Evolutionary conservation across 2,797 vertebrate species (phyloP), one percentile per base, ranked within the genome.

Genomic region (Carcharodon carcharias): DNA sequence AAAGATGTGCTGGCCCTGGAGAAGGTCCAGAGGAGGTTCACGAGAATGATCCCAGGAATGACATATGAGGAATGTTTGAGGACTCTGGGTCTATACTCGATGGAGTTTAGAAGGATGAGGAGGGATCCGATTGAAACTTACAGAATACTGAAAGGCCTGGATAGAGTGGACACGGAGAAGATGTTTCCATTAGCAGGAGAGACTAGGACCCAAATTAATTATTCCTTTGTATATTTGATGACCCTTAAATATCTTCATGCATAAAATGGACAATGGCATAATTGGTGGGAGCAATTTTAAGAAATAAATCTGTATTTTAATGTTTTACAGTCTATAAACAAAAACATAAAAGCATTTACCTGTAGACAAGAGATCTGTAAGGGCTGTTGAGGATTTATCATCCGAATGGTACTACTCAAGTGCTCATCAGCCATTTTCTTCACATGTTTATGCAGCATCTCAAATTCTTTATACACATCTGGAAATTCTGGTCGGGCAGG

Each of bases 401-500:
- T 97, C 1, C 97, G 96, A 96, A 96, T 94, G 67, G 98, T 97
- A 91, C 97, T 98, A 95, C 96, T 96, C 96, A 99, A 98, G 97
- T 99, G 98, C 65, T 99, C 98, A 96, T 98, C 98, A 96, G 98
- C 99, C 96, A 99, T 98, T 96, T 98, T 98, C 97, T 98, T 98
- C 88, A 99, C 98, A 97, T 98, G 98, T 67, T 97, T 97, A 96
- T 99, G 99, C 95, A 99, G 97, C 96, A 98, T 98, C 97, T 99
- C 99, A 96, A 99, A 99, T 97, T 99, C 99, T 50, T 97, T 98
- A 94, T 99, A 99, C 21, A 99, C 98, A 77, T 98, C 98, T 45
- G 99, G 98, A 97, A 99, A 99, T 67, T 97, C 97, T 80, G 98
- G 98, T 96, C 98, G 98, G 80, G 97, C 97, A 0, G 97, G 97